Percentiles rank a stretch among this genome's conserved stretches.
Conservation (phyloP, 2,113 vertebrate genomes). For the Rhabdornis inornatus region DNA sequence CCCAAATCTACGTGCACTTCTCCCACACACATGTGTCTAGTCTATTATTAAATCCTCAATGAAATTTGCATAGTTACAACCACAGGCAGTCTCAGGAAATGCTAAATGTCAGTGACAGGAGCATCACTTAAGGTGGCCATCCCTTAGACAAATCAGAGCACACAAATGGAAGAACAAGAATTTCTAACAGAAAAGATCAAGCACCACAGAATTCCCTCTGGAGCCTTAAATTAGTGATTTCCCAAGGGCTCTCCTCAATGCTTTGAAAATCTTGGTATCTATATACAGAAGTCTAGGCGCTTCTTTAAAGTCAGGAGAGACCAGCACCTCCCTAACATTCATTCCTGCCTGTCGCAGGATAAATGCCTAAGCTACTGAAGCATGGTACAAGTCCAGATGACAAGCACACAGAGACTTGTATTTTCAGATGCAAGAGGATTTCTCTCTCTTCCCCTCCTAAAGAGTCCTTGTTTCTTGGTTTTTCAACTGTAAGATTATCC, state of each 20-base stretch:
- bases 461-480: background rate
- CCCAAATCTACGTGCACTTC: background rate
- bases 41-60: slow-evolving; percentile 24
- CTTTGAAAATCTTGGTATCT: background rate
- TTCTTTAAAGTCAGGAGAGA: background rate
- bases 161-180: background rate
- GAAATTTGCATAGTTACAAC: slow-evolving; percentile 27
- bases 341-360: background rate
- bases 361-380: background rate
- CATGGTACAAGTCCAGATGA: background rate
- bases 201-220: background rate
- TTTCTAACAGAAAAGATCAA: background rate
- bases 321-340: background rate
- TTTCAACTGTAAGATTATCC: background rate
- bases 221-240: background rate
- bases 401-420: background rate
- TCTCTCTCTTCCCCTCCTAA: background rate
- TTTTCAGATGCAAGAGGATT: background rate
- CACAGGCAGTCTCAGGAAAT: slow-evolving; percentile 22
- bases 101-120: background rate
- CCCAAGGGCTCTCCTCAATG: background rate
- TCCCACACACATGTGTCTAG: background rate
- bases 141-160: background rate
- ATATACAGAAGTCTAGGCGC: background rate
- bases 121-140: background rate